These are phyloP conservation scores for Leuciscus waleckii DNA, from an alignment of 2,797 vertebrate genomes.

Conservation along the genomic window DNA sequence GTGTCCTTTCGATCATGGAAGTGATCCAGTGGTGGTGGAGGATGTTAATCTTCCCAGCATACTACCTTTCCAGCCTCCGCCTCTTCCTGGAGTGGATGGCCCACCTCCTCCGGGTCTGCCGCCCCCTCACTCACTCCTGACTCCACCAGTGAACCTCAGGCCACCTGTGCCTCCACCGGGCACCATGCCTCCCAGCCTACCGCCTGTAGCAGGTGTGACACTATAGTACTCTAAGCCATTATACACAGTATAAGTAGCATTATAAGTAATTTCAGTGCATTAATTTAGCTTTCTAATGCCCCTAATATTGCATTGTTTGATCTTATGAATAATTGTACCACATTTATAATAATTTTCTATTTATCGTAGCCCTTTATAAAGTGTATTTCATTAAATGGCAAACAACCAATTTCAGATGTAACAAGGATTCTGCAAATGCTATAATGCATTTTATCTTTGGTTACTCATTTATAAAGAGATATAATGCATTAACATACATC, in stretches of 20 bases:
- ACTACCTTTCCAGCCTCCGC: slow-evolving; percentile 94
- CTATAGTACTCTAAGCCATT: no score
- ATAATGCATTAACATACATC: background rate
- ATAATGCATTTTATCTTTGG: background rate
- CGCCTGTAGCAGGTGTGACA: slow-evolving; percentile 89
- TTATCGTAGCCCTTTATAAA: background rate
- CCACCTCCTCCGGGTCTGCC: slow-evolving; percentile 91
- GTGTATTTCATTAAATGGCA: background rate
- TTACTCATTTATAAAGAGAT: background rate
- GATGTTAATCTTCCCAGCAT: slow-evolving; percentile 96
- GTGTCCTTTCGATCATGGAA: slow-evolving; percentile 97
- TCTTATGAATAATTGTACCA: background rate
- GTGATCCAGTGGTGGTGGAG: slow-evolving; percentile 96
- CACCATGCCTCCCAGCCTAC: slow-evolving; percentile 91
- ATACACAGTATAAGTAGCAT: background rate
- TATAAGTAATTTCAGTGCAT: background rate
- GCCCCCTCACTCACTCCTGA: slow-evolving; percentile 89
- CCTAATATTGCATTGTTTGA: background rate
- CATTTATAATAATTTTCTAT: background rate
- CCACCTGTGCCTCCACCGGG: slow-evolving; percentile 93
- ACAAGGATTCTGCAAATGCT: background rate
- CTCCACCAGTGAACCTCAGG: slow-evolving; percentile 91
- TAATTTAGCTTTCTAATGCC: background rate
- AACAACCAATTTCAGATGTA: background rate
- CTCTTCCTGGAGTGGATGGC: slow-evolving; percentile 88